These are phyloP conservation scores for Amyelois transitella DNA, from an alignment of 1,140 invertebrate species.

Conservation along the genomic window DNA sequence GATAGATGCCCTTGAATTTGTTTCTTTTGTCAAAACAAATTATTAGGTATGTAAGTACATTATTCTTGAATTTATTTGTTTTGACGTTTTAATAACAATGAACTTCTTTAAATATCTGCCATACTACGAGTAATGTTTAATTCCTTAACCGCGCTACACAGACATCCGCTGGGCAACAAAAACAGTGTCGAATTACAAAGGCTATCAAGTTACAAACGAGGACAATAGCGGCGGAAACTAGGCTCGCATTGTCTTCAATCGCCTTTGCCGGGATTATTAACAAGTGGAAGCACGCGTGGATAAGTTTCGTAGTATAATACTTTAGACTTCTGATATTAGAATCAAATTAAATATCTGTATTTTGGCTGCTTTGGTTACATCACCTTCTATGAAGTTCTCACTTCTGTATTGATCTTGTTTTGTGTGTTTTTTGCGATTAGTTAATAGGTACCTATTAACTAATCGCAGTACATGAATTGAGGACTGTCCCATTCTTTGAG, in stretches of 20 bases:
- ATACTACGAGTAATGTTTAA: too few relatives aligned
- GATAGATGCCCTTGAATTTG: too few relatives aligned
- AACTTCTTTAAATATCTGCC: neutral
- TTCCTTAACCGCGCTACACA: neutral
- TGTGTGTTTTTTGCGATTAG: neutral
- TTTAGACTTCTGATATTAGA: neutral
- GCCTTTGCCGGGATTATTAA: slow-evolving; percentile 16
- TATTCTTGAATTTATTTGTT: too few relatives aligned
- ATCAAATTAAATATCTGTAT: neutral
- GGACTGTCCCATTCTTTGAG: too few relatives aligned
- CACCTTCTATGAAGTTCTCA: too few relatives aligned
- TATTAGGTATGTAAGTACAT: too few relatives aligned
- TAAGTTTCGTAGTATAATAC: neutral
- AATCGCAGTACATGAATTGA: too few relatives aligned
- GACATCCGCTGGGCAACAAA: slow-evolving; percentile 2
- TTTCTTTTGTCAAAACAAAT: too few relatives aligned
- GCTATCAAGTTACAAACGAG: slow-evolving; percentile 10
- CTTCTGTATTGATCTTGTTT: neutral
- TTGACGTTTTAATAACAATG: neutral
- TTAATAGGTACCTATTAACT: too few relatives aligned
- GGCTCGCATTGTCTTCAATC: slow-evolving; percentile 8
- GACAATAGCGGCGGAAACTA: slow-evolving; percentile 21
- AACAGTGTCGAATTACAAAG: slow-evolving; percentile 8
- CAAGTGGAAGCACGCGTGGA: slow-evolving; percentile 4
- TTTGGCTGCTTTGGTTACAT: too few relatives aligned